A percentile compares a stretch with the other conserved stretches of the same genome.
Evolutionary conservation across 2,888 invertebrate genomes (phyloP).

Genomic region (Autographa pulchrina): DNA sequence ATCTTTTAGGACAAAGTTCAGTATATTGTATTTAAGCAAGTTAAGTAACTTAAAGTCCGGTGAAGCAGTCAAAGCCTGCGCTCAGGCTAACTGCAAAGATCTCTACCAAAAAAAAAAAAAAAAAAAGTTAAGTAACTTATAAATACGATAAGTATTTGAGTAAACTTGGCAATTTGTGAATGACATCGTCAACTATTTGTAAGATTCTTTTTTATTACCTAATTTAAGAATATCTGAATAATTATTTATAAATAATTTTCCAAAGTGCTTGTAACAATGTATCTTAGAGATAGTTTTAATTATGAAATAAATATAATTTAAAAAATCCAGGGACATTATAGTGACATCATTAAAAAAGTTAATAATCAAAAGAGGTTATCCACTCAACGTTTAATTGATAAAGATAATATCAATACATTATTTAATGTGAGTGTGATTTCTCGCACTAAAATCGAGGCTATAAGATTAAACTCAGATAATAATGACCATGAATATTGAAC

Average conservation of each 20-base stretch:
- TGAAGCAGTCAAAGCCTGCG: too few species aligned
- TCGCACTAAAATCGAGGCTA: conserved; percentile 1
- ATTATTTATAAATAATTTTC: too few species aligned
- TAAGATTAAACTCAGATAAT: not conserved
- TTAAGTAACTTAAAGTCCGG: too few species aligned
- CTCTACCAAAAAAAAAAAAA: too few species aligned
- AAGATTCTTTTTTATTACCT: too few species aligned
- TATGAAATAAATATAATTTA: too few species aligned
- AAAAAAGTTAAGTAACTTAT: not conserved
- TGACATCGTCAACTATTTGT: not conserved
- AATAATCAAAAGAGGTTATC: not conserved
- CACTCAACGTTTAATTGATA: not conserved
- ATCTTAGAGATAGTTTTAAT: too few species aligned
- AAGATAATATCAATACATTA: not conserved
- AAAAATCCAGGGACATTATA: too few species aligned
- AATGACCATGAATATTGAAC: not conserved
- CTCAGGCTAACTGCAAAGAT: too few species aligned
- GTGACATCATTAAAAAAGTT: conserved; percentile 1
- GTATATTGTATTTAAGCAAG: not conserved
- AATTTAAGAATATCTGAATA: too few species aligned
- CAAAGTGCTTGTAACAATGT: too few species aligned
- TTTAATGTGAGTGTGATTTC: not conserved
- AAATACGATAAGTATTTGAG: conserved; percentile 18
- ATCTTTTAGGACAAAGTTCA: not conserved
- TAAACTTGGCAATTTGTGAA: conserved; percentile 28